A percentile compares a stretch with the other conserved stretches of the same genome.
Evolutionary conservation across 2,888 invertebrate species (phyloP).

Genomic region (Psylliodes chrysocephalus): DNA sequence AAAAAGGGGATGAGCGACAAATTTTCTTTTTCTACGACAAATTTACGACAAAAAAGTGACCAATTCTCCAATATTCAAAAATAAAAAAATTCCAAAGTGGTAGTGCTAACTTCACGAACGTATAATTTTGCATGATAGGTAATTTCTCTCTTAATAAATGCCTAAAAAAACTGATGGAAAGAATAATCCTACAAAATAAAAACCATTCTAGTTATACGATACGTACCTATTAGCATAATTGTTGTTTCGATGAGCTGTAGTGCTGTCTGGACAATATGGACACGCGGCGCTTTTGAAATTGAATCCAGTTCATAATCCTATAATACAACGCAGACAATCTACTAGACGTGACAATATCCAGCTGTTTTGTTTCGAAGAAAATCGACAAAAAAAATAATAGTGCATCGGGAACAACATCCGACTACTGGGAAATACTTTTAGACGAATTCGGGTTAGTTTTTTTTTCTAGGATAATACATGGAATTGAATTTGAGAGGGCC

Average conservation of each 20-base stretch:
- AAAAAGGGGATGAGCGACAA: too few relatives aligned
- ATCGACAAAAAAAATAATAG: conserved; percentile 2
- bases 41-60: too few relatives aligned
- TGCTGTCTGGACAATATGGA: conserved; percentile 46
- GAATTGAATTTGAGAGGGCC: background rate
- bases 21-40: too few relatives aligned
- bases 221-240: too few relatives aligned
- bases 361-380: conserved; percentile 38
- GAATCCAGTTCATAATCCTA: conserved; percentile 49
- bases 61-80: too few relatives aligned
- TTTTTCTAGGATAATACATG: background rate
- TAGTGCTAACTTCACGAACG: too few relatives aligned
- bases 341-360: conserved; percentile 38
- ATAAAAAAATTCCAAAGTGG: too few relatives aligned
- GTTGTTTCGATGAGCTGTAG: conserved; percentile 26
- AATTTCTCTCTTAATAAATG: too few relatives aligned
- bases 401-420: conserved; percentile 4
- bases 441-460: background rate
- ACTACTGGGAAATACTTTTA: conserved; percentile 20
- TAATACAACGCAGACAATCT: conserved; percentile 51
- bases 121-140: too few relatives aligned
- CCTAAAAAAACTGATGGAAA: too few relatives aligned
- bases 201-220: background rate
- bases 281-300: conserved; percentile 52
- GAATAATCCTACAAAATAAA: background rate